Evolutionary conservation across 2,888 invertebrate genomes (phyloP), one percentile per base, ranked within the genome.

Genomic region (Lithosia quadra): DNA sequence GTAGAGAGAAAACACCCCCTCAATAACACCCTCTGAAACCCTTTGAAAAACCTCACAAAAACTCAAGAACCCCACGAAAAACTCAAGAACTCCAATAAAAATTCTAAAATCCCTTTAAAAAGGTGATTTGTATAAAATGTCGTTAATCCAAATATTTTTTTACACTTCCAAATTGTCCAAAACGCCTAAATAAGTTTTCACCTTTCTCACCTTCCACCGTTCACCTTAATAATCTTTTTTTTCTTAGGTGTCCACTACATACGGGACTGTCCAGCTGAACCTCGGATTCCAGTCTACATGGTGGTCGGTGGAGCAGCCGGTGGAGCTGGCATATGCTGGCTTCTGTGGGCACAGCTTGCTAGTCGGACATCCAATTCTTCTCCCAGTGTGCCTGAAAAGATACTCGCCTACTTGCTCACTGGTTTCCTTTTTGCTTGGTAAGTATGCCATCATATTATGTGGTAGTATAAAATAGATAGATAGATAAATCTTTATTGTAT

Each of bases 251-350:
- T 97, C 64, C 97, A 98, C 84, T 97, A 97, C 90, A 96, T 97
- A 71, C 95, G 97, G 24, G 97, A 98, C 86, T 98, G 98, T 80
- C 98, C 98, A 0, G 95, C 96, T 60, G 97, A 97, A 89, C 97
- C 97, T 0, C 95, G 96, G 72, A 96, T 98, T 75, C 97, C 98
- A 0, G 96, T 97, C 34, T 98, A 98, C 92, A 97, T 98, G 96
- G 96, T 98, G 69, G 97, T 98, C n/a, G 98, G 98, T 0, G 98
- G 98, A 0, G 96, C 96, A 13, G 95, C 97, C 15, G 98, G 98
- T 0, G 95, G 97, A 21, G 93, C 97, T 2, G 97, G 97, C 74
- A 96, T 97, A 88, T 95, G 96, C 68, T 96, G 97, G 96, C 90
- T 96, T 70, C 91, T 96, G 62, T 96, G 96, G 95, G 93, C 95